Evolutionary conservation across 2,797 vertebrate species (phyloP).

Genomic region (Sandelia bainsii): DNA sequence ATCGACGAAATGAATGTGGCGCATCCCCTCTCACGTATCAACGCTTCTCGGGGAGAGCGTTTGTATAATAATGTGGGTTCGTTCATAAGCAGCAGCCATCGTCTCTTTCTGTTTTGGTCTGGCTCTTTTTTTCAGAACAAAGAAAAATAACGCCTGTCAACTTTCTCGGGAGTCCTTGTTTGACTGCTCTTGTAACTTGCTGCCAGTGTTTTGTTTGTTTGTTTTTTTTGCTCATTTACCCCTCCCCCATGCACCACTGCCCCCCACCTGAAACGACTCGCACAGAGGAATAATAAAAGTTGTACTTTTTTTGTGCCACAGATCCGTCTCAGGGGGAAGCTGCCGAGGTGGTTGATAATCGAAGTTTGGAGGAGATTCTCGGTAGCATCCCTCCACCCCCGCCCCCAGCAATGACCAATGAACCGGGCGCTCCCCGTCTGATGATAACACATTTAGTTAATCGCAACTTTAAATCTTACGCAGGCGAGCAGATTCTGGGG

Average conservation of each 20-base stretch:
- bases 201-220: slow-evolving; percentile 79
- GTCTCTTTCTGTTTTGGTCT: slow-evolving; percentile 31
- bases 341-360: slow-evolving; percentile 87
- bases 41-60: slow-evolving; percentile 61
- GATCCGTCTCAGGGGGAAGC: slow-evolving; percentile 81
- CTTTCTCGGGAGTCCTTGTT: slow-evolving; percentile 71
- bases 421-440: slow-evolving; percentile 96
- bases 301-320: slow-evolving; percentile 77
- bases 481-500: slow-evolving; percentile 93
- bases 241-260: slow-evolving; percentile 75
- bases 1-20: slow-evolving; percentile 69
- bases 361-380: slow-evolving; percentile 98
- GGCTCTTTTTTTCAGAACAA: slow-evolving; percentile 71
- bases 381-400: slow-evolving; percentile 96
- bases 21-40: slow-evolving; percentile 64
- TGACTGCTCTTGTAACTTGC: slow-evolving; percentile 64
- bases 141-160: slow-evolving; percentile 75
- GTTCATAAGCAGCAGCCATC: slow-evolving; percentile 50
- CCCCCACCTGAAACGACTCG: slow-evolving; percentile 80
- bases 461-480: slow-evolving; percentile 99
- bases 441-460: slow-evolving; percentile 99
- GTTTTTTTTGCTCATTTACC: slow-evolving; percentile 62
- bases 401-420: slow-evolving; percentile 97
- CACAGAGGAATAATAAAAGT: slow-evolving; percentile 80
- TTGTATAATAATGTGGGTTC: slow-evolving; percentile 58